phyloP scores from a whole-genome alignment of 2,888 invertebrate genomes.

The Leptopterna dolabrata region DNA sequence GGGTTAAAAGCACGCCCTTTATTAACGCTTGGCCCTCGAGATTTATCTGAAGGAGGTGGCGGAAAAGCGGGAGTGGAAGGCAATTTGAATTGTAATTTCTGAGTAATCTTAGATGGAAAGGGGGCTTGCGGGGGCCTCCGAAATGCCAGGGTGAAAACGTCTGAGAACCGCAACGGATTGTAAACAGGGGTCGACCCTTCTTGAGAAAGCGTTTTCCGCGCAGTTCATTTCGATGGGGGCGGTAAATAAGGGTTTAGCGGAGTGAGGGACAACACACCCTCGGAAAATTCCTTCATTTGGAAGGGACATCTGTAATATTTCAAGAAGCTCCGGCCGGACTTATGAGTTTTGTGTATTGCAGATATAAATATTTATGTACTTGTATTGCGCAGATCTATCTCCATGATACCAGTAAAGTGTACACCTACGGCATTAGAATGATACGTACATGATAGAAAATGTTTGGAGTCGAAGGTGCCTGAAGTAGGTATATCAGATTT shows the following conservation, averaged over 20 bases:
- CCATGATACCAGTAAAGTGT: too few species aligned
- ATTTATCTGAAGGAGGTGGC: constrained; percentile 43
- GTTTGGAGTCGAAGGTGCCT: too few species aligned
- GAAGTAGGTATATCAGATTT: too few species aligned
- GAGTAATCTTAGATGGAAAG: constrained; percentile 40
- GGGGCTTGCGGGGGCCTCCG: not conserved
- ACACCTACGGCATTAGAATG: too few species aligned
- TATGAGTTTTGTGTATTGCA: too few species aligned
- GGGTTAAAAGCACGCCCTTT: constrained; percentile 51
- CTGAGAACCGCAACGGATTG: constrained; percentile 53
- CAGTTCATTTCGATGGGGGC: constrained; percentile 38
- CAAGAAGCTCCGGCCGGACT: too few species aligned
- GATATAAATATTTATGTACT: too few species aligned
- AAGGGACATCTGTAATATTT: constrained; percentile 5
- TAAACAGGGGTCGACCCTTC: constrained; percentile 37
- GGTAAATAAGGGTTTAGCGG: constrained; percentile 29
- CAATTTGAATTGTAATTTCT: constrained; percentile 55
- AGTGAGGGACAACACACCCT: constrained; percentile 5
- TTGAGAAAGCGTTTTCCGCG: constrained; percentile 46
- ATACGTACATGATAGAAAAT: too few species aligned
- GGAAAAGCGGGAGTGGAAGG: constrained; percentile 6
- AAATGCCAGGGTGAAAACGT: constrained; percentile 33
- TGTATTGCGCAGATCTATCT: too few species aligned
- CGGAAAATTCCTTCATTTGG: constrained; percentile 27
- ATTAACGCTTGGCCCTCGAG: constrained; percentile 50